A percentile compares a stretch with the other conserved stretches of the same genome.
phyloP scores from a whole-genome alignment of 2,113 vertebrate genomes.

The Penelope pileata region DNA sequence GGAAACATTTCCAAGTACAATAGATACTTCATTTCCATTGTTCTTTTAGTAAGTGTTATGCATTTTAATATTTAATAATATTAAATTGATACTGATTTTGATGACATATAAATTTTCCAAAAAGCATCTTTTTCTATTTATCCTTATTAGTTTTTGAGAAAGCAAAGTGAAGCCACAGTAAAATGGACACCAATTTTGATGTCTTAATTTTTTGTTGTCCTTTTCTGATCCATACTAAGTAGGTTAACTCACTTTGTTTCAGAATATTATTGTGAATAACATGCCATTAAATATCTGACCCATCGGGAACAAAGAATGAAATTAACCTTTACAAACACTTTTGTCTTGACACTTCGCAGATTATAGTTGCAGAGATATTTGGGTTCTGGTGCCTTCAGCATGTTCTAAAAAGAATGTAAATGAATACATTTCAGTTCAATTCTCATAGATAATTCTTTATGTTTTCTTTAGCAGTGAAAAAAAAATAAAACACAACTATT shows the following conservation, averaged over 20 bases:
- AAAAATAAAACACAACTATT: background rate
- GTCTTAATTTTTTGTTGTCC: background rate
- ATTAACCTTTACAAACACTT: background rate
- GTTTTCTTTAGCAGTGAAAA: background rate
- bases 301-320: background rate
- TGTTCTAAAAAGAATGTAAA: background rate
- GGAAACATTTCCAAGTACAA: background rate
- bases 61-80: background rate
- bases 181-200: background rate
- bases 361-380: background rate
- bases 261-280: background rate
- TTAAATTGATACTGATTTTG: background rate
- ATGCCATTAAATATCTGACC: conserved; percentile 2
- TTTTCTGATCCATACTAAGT: background rate
- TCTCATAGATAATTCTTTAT: conserved; percentile 23
- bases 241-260: background rate
- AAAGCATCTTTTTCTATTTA: background rate
- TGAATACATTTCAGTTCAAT: background rate
- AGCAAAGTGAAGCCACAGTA: background rate
- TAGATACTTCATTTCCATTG: background rate
- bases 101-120: background rate
- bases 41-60: background rate
- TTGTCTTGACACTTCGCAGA: background rate
- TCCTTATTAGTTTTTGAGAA: background rate
- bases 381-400: background rate